These are phyloP conservation scores for Danio rerio DNA, from an alignment of 2,113 vertebrate species.

Conservation along the genomic window GRCz12tu NC_133188.1:5687501-5688000, in stretches of 20 bases:
- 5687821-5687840: conserved; percentile 68
- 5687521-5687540: too few species aligned
- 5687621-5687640: conserved; percentile 39
- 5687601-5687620: neutral
- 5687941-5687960: conserved; percentile 18
- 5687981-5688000: too few species aligned
- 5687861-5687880: conserved; percentile 68
- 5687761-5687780: conserved; percentile 69
- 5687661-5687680: conserved; percentile 56
- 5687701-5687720: conserved; percentile 28
- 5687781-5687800: conserved; percentile 67
- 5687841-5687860: conserved; percentile 70
- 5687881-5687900: conserved; percentile 72
- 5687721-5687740: conserved; percentile 61
- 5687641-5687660: conserved; percentile 49
- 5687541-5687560: too few species aligned
- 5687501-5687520: too few species aligned
- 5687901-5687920: conserved; percentile 64
- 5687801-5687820: conserved; percentile 53
- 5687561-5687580: neutral
- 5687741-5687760: conserved; percentile 70
- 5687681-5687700: conserved; percentile 49
- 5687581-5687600: neutral
- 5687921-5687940: conserved; percentile 63
- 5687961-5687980: neutral